Conservation (phyloP, 2,113 vertebrate species). For the Cathartes aura region DNA sequence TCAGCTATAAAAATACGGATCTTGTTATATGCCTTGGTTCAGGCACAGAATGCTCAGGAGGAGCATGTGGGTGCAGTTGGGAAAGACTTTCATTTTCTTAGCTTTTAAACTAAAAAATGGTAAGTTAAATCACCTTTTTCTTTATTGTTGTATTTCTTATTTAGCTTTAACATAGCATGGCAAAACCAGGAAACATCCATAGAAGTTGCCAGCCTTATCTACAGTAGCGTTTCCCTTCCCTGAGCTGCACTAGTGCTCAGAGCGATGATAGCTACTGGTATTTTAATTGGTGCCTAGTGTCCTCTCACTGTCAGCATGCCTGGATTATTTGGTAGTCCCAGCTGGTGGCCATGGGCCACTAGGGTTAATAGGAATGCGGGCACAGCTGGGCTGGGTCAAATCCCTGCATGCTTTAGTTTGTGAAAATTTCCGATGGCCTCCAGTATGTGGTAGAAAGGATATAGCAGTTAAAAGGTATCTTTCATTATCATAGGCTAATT, state of each 20-base stretch:
- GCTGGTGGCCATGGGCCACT: neutral
- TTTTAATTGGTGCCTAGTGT: neutral
- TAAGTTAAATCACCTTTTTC: neutral
- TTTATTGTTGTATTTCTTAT: neutral
- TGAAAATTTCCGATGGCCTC: neutral
- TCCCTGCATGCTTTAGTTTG: neutral
- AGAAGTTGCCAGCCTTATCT: neutral
- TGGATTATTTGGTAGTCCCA: neutral
- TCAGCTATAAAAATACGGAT: conserved; percentile 35
- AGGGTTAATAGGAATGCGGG: neutral
- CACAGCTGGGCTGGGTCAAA: neutral
- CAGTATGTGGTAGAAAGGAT: neutral
- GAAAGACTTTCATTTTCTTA: neutral
- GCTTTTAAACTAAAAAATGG: neutral
- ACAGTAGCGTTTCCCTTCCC: neutral
- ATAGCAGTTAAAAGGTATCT: neutral
- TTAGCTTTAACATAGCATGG: neutral
- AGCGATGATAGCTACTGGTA: neutral
- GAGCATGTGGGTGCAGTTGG: neutral
- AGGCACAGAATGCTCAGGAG: neutral
- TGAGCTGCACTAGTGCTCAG: neutral
- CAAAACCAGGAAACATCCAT: neutral
- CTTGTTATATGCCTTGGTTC: neutral
- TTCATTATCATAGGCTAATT: conserved; percentile 19
- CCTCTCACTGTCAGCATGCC: neutral